Base-by-base conservation (phyloP, 2,797 vertebrate genomes). In the Vespertilio murinus region DNA sequence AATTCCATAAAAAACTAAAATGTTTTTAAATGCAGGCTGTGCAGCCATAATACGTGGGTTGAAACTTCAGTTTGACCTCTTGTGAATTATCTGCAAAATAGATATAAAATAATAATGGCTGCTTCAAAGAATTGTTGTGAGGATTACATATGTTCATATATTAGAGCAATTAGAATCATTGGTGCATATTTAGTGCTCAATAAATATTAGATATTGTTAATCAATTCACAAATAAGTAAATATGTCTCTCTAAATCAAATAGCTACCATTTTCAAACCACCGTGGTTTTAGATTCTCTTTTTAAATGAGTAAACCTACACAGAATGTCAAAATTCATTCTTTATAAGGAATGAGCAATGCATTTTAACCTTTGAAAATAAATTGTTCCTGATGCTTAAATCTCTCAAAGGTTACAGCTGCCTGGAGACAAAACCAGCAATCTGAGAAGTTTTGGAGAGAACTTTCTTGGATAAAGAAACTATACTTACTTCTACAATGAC, bases 361-460 rank as follows among this genome's bases (percentile, higher is more conserved):
- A 88, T 91, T 79, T 85, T 85, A 93, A 64, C 14, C 18, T 83
- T 83, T 14, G 33, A 64, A 91, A 94, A 70, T 67, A 71, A 93
- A 25, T 47, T 77, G 1, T 87, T 95, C 38, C 54, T 65, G 25
- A 42, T 84, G 13, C 2, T 71, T 35, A 78, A 88, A 79, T 78
- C 45, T 79, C 78, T 94, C 77, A 94, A 74, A 90, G 54, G 30
- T 92, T 83, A 70, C 11, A 77, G 23, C 1, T 82, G 7, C 49
- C 6, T 52, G 23, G 16, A 64, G 38, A 90, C 22, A 7, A 93
- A 73, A 47, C 28, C 69, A 85, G 61, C 16, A 75, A 79, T 69
- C 13, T 56, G 30, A 93, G 56, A 82, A 79, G 6, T 42, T 92
- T 65, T 47, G 3, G 20, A 82, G 4, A 88, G 6, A n/a, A 47